Conservation (phyloP, 2,888 invertebrate species). For the Acrobasis suavella region DNA sequence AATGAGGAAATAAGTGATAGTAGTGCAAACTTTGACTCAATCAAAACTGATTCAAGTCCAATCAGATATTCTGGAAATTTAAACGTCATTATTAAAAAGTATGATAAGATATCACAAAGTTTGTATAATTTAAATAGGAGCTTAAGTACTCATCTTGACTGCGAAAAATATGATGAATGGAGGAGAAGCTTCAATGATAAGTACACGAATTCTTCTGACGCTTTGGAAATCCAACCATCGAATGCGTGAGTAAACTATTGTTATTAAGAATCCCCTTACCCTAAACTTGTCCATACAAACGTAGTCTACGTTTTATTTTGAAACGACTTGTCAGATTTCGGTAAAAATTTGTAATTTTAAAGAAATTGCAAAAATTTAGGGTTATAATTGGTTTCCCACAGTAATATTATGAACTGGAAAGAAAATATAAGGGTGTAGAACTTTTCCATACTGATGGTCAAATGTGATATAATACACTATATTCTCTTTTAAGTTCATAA, state of each 20-base stretch:
- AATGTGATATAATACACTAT: too few species aligned
- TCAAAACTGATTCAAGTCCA: not conserved
- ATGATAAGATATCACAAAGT: constrained; percentile 1
- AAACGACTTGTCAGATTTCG: too few species aligned
- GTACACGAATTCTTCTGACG: not conserved
- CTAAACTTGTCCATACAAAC: too few species aligned
- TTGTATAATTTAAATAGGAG: constrained; percentile 1
- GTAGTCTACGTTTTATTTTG: too few species aligned
- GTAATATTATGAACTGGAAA: too few species aligned
- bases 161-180: not conserved
- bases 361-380: too few species aligned
- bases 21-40: not conserved
- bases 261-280: not conserved
- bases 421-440: too few species aligned
- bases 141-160: not conserved
- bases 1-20: not conserved
- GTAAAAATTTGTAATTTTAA: too few species aligned
- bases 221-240: not conserved
- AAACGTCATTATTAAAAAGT: not conserved
- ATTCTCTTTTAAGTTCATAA: too few species aligned
- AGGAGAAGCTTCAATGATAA: constrained; percentile 7
- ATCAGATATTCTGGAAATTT: not conserved
- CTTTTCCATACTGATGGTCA: too few species aligned
- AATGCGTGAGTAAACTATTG: constrained; percentile 3
- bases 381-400: too few species aligned